Base-by-base conservation (phyloP, 2,113 vertebrate genomes). In the Junco hyemalis region DNA sequence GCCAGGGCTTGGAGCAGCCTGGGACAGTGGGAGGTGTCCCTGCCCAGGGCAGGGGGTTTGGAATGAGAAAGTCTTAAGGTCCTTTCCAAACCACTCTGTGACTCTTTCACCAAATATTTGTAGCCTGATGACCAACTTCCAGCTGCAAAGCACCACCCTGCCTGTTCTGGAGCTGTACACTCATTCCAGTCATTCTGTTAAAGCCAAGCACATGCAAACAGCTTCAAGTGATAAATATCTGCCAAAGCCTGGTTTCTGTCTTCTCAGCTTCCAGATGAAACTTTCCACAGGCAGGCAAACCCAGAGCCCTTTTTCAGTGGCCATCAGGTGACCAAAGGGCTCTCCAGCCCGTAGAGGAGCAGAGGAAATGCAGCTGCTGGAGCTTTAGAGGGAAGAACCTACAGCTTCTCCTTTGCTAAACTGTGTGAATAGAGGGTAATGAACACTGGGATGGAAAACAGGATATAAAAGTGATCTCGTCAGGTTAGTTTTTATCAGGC, bases 51-150 rank as follows among this genome's bases (percentile, higher is more conserved):
- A 81, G 5, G 6, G 8, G 7, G 16, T 13, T 69, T 74, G 45
- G 20, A 60, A 40, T 9, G 9, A n/a, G 29, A 53, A 6, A 29
- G 3, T 29, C 14, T 40, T 22, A 47, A 68, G 17, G 8, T 40
- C 9, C 17, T 40, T 76, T 82, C 35, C 54, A 76, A 82, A 61
- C n/a, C 29, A 42, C 15, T 69, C 63, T 40, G 63, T 82, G 79
- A 76, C 26, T 76, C 29, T 54, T 47, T 33, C 51, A 71, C 19
- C 4, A 1, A 38, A 29, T 8, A 2, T 44, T 63, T 36, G 29
- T 0, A 68, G 84, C 31, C 29, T 0, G 0, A 14, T 48, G 38
- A 22, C 56, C 53, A 13, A 3, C 8, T 25, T 33, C 54, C 2
- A 17, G 79, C 77, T 47, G 38, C 24, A 15, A 18, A 26, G 44